Evolutionary conservation across 2,113 vertebrate species (phyloP).

Genomic region (Catagonus wagneri): DNA sequence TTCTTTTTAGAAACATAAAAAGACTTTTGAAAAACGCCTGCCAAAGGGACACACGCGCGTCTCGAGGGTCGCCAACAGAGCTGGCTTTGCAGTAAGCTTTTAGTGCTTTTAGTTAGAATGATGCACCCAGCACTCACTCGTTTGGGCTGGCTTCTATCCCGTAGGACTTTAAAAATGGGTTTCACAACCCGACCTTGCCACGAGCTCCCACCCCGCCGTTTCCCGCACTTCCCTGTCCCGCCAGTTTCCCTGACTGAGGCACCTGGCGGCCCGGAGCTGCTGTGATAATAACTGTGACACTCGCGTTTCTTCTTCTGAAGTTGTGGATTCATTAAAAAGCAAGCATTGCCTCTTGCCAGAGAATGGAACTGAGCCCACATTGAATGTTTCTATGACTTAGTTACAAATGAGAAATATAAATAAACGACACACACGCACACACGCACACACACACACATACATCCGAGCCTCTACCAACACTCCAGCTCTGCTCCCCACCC

Average conservation of each 20-base stretch:
- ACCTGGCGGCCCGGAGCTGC: conserved; percentile 45
- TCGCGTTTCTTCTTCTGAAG: conserved; percentile 46
- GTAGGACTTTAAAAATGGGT: not conserved
- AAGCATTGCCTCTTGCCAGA: conserved; percentile 21
- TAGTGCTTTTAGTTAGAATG: not conserved
- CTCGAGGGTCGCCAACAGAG: not conserved
- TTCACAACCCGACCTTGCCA: not conserved
- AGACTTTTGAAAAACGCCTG: not conserved
- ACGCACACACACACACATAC: not conserved
- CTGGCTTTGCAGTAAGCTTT: not conserved
- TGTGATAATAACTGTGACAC: conserved; percentile 48
- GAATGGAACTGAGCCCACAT: not conserved
- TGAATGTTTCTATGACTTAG: conserved; percentile 47
- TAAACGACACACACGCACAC: not conserved
- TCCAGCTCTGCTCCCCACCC: not conserved
- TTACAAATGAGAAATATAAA: conserved; percentile 48
- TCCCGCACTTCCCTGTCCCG: not conserved
- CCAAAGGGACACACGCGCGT: not conserved
- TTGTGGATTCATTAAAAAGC: conserved; percentile 60
- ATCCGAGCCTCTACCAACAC: not conserved
- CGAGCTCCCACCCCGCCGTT: not conserved
- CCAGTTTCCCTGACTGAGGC: not conserved
- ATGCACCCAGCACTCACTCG: not conserved
- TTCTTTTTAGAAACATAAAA: conserved; percentile 51
- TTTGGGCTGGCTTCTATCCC: not conserved